These are phyloP conservation scores for Tanypteryx hageni DNA, from an alignment of 2,888 invertebrate genomes.

Conservation along the genomic window DNA sequence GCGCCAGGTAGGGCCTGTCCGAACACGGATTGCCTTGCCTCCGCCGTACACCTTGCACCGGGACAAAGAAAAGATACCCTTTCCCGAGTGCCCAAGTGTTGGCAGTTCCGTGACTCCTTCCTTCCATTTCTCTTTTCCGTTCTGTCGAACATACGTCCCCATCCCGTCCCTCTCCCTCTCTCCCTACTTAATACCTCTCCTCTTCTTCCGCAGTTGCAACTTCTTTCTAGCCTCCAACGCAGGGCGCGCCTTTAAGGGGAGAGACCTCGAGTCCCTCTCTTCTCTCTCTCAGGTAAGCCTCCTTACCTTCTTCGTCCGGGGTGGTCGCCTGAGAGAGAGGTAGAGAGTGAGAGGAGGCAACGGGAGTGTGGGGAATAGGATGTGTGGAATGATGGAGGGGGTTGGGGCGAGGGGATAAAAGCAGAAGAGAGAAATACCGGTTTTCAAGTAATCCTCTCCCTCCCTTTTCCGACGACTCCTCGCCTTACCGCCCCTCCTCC, in stretches of 20 bases:
- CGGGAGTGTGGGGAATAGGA: background rate
- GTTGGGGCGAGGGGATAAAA: background rate
- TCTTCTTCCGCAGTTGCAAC: slow-evolving; percentile 53
- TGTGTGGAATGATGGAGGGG: background rate
- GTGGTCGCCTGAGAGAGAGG: slow-evolving; percentile 7
- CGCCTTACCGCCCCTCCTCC: too few relatives aligned
- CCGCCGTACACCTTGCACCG: background rate
- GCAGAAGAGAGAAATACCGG: background rate
- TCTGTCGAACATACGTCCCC: slow-evolving; percentile 2
- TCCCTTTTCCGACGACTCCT: background rate
- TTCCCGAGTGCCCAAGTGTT: background rate
- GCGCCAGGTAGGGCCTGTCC: too few relatives aligned
- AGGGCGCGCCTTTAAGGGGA: slow-evolving; percentile 45
- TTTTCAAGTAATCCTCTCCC: slow-evolving; percentile 16
- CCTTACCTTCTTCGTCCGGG: background rate
- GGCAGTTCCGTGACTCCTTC: slow-evolving; percentile 20
- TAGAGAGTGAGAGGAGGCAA: background rate
- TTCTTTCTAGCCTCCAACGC: slow-evolving; percentile 59
- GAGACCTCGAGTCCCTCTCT: background rate
- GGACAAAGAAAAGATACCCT: background rate
- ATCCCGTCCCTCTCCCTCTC: background rate
- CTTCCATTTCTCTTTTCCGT: background rate
- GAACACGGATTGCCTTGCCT: background rate
- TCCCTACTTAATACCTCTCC: background rate
- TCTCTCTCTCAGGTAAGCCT: background rate